Evolutionary conservation across 2,888 invertebrate species (phyloP), one percentile per base, ranked within the genome.

Genomic region (Ditula angustiorana): DNA sequence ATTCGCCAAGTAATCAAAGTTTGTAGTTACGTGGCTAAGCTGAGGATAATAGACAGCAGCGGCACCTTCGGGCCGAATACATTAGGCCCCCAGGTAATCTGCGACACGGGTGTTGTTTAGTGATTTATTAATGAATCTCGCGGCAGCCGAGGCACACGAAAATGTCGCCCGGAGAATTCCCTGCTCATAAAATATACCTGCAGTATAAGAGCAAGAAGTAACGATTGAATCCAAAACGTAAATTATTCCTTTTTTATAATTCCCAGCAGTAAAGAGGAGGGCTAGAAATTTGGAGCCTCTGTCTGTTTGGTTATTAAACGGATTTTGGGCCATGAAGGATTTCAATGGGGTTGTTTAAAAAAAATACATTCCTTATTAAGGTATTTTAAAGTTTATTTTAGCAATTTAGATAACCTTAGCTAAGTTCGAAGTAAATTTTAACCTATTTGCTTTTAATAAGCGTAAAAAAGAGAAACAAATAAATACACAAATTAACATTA

Each of bases 1-100:
- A 86, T 86, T 85, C 75, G 78, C 83, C 74, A 81, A 84, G 85
- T 87, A 87, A 88, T 86, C 85, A 87, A 88, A 88, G 76, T 88
- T 90, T 84, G 81, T 78, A 79, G 79, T 80, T 78, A 79, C 80
- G 78, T 74, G 74, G 74, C 79, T 79, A 83, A 82, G 80, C 79
- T 77, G 76, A 76, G 79, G 78, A 83, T 84, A 85, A 85, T 84
- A 84, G 81, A 85, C 83, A 84, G 75, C 78, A 82, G 79, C 35
- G 50, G 46, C 46, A 46, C 82, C 85, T 82, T 79, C 75, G 80
- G 77, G 78, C 79, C 77, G 83, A 83, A 84, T 83, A 86, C 78
- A 85, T 86, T 85, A 85, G 72, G 78, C 73, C 70, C 55, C 52
- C 57, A 52, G 64, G 59, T 59, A 64, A 64, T 64, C 64, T 64